Conservation (phyloP, 2,888 invertebrate genomes). For the Pyrrhia umbra region DNA sequence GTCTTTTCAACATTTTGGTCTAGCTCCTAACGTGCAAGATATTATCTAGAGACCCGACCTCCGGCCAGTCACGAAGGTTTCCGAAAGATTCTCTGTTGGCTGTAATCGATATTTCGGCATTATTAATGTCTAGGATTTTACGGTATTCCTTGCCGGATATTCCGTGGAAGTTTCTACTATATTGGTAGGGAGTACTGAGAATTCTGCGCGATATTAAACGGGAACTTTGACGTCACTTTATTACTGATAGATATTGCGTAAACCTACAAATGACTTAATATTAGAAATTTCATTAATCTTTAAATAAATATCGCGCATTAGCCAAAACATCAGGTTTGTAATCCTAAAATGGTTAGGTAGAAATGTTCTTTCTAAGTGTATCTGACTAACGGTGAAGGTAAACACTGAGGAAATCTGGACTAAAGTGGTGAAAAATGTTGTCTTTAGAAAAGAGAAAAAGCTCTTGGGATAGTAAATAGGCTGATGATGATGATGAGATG, state of each 20-base stretch:
- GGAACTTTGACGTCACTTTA: not conserved
- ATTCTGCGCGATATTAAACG: not conserved
- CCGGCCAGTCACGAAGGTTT: constrained; percentile 23
- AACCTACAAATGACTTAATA: not conserved
- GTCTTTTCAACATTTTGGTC: constrained; percentile 23
- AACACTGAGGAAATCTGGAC: no score
- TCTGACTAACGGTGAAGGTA: no score
- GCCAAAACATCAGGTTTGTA: not conserved
- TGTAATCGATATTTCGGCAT: constrained; percentile 54
- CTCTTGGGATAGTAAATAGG: no score
- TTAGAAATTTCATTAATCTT: not conserved
- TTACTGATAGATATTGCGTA: not conserved
- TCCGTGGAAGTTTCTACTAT: not conserved
- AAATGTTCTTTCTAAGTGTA: no score
- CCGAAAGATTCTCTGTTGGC: constrained; percentile 38
- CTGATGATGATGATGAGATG: no score
- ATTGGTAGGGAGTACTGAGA: not conserved
- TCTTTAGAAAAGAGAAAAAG: no score
- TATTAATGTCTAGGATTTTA: constrained; percentile 52
- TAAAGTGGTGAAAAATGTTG: no score
- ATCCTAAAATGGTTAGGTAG: no score
- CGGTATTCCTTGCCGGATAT: constrained; percentile 26
- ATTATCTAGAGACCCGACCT: constrained; percentile 29
- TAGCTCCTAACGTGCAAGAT: constrained; percentile 26
- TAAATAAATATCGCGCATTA: no score